phyloP scores from a whole-genome alignment of 2,797 vertebrate species.

The Avahi laniger region DNA sequence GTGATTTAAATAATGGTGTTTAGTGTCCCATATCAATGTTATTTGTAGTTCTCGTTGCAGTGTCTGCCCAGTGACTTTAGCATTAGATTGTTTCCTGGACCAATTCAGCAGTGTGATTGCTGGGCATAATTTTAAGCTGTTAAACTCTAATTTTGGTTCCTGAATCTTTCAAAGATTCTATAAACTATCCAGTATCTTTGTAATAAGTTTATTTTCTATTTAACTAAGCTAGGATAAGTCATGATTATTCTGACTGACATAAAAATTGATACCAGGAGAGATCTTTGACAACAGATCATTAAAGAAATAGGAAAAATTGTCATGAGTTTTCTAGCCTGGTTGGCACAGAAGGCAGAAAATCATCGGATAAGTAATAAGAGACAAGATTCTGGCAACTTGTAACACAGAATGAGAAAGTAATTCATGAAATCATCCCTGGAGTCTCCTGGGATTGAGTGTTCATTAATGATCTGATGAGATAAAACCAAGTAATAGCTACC shows the following conservation, averaged over 20 bases:
- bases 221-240: neutral
- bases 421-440: neutral
- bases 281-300: neutral
- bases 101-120: neutral
- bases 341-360: neutral
- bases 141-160: neutral
- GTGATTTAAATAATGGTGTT: neutral
- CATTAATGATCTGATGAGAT: neutral
- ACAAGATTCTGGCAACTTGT: neutral
- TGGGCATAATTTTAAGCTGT: neutral
- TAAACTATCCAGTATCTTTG: neutral
- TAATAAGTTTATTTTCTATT: conserved; percentile 16
- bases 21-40: neutral
- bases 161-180: conserved; percentile 3
- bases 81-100: neutral
- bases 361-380: neutral
- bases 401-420: conserved; percentile 27
- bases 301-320: neutral
- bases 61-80: neutral
- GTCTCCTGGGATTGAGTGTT: neutral
- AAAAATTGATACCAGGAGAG: neutral
- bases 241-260: neutral
- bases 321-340: neutral
- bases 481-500: neutral
- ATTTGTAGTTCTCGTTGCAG: neutral